Base-by-base conservation (phyloP, 2,797 vertebrate species). In the Macropodus opercularis region DNA sequence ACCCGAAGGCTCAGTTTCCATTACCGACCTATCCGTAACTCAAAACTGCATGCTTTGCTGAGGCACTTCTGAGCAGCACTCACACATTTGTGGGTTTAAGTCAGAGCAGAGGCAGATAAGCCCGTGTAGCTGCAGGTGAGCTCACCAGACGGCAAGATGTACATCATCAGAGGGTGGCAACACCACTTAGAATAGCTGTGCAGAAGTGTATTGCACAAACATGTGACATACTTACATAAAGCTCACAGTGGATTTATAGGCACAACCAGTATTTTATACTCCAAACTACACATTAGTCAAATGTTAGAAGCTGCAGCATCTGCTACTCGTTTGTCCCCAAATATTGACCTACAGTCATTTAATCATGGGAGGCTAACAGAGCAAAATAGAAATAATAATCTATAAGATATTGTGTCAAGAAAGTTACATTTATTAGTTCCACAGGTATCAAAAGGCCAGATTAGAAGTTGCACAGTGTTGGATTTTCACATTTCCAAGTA, bases 1-100 rank as follows among this genome's bases (percentile, higher is more conserved):
- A 86, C 80, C 87, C 10, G 41, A 68, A 78, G 86, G 81, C 83
- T 67, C 63, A 67, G 75, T 85, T 87, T 87, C 83, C 84, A 85
- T 88, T 75, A 79, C 80, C 2, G 26, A 69, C 42, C 62, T 27
- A 58, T 40, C 73, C 29, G 53, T 70, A 84, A 84, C 72, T 80
- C 66, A 72, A 47, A 83, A 68, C 72, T 69, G 64, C 73, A 55
- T 2, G 63, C 76, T 65, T 68, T 75, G 74, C 84, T 40, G 62
- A 76, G 68, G 67, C 65, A 65, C 71, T 72, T 56, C 81, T 68
- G 67, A 68, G 67, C 59, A 52, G 57, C 46, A 23, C 67, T 75
- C 51, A 62, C 42, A 61, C 67, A 65, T 76, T 69, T 69, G 53
- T 72, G 59, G 70, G 66, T 75, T 84, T 62, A 83, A 85, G 84